Evolutionary conservation across 2,888 invertebrate species (phyloP), one percentile per base, ranked within the genome.

Genomic region (Cyclophora punctaria): DNA sequence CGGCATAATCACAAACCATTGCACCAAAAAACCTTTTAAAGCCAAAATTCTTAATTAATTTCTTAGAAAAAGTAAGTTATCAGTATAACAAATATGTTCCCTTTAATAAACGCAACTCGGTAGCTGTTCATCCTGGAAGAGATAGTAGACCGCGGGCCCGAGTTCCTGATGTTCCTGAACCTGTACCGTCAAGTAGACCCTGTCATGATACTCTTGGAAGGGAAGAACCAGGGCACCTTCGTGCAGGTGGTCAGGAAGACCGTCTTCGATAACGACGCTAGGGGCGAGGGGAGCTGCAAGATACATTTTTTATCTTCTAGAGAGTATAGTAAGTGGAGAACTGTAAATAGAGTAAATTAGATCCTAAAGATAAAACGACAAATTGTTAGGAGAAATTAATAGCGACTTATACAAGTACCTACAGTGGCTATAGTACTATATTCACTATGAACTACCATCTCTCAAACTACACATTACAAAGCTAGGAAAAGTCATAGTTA

Each of bases 91-190:
- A 20, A 20, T 20, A 20, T 20, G 20, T 20, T 20, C 44, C 5
- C 41, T 41, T 20, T 20, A 20, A 20, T 20, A 20, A 20, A 20
- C 20, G 20, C 20, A 20, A 20, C 20, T 20, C 20, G 7, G 42
- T 65, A 93, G 90, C 70, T 95, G 2, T 90, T 89, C 69, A 80
- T 94, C 47, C 86, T 95, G 64, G 90, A 93, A 57, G 95, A 95
- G 76, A 90, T 91, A 53, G 78, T 90, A 20, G 95, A 95, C 72
- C 83, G 90, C 1, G 80, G 84, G 0, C 92, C 93, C 0, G 91
- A 92, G 61, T 92, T 92, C 73, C 81, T 85, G 50, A 83, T 92
- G 57, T 89, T 92, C 45, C 80, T 83, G 41, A 87, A 85, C 49
- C 67, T 94, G 5, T 91, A 88, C 68, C 83, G 89, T 3, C 92